phyloP scores from a whole-genome alignment of 2,797 vertebrate species.

The Choloepus didactylus region DNA sequence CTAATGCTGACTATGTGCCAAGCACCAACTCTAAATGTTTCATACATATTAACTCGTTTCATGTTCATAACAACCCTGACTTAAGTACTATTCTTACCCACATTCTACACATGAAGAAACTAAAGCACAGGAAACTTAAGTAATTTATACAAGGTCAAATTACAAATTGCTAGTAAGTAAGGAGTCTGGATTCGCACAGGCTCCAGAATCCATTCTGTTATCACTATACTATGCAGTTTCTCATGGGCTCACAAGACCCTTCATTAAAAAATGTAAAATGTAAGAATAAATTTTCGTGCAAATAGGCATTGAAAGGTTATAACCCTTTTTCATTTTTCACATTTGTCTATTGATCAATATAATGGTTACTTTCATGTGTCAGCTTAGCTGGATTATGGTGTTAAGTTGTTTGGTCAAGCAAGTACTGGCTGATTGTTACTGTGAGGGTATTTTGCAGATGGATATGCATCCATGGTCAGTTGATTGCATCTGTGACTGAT shows the following conservation, averaged over 20 bases:
- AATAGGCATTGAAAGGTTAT: not conserved
- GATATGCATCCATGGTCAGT: too few relatives aligned
- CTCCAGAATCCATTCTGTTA: not conserved
- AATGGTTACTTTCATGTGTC: too few relatives aligned
- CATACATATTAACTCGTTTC: not conserved
- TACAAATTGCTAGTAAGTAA: not conserved
- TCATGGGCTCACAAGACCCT: not conserved
- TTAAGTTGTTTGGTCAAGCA: too few relatives aligned
- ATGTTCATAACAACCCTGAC: not conserved
- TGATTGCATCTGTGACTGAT: too few relatives aligned
- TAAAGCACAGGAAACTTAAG: not conserved
- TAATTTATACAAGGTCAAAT: not conserved
- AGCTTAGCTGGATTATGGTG: too few relatives aligned
- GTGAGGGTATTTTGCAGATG: too few relatives aligned
- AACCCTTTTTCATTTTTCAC: not conserved
- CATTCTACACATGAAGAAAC: not conserved
- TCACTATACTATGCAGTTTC: not conserved
- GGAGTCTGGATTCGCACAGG: not conserved
- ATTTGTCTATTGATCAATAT: not conserved
- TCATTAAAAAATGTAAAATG: not conserved
- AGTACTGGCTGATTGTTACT: too few relatives aligned
- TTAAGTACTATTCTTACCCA: not conserved
- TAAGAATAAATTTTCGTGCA: not conserved
- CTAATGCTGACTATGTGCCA: not conserved
- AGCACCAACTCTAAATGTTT: not conserved